Percentiles rank a stretch among this genome's conserved stretches.
Evolutionary conservation across 1,140 invertebrate species (phyloP).

Genomic region (Saccostrea echinata): DNA sequence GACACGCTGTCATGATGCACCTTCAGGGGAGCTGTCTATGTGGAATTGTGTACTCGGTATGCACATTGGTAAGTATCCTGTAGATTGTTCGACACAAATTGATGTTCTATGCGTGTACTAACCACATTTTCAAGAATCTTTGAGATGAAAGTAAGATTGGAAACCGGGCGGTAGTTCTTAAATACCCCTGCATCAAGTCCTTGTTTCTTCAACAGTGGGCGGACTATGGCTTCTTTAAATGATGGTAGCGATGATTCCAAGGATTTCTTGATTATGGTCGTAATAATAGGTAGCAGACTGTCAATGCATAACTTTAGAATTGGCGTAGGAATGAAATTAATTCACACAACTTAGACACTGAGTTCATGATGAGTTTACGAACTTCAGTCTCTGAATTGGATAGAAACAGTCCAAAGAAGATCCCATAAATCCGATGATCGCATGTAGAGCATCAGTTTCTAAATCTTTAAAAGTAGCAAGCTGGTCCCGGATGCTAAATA

Average conservation of each 20-base stretch:
- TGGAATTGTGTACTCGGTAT: constrained; percentile 51
- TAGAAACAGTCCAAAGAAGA: too few relatives aligned
- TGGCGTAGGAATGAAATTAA: too few relatives aligned
- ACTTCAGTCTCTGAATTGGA: neutral
- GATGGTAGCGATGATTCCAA: neutral
- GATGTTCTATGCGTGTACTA: constrained; percentile 36
- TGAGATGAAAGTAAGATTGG: constrained; percentile 55
- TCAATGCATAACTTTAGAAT: constrained; percentile 47
- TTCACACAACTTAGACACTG: constrained; percentile 45
- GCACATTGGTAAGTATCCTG: too few relatives aligned
- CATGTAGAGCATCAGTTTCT: too few relatives aligned
- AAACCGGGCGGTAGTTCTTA: constrained; percentile 46
- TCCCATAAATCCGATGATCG: too few relatives aligned
- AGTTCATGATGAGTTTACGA: constrained; percentile 37
- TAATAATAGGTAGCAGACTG: constrained; percentile 40
- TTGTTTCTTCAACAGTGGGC: constrained; percentile 43
- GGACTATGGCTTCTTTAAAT: constrained; percentile 50
- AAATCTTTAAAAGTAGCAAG: too few relatives aligned
- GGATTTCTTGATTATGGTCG: constrained; percentile 48
- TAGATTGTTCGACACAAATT: constrained; percentile 24
- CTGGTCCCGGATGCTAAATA: neutral
- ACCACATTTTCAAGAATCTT: too few relatives aligned
- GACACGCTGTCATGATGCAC: neutral
- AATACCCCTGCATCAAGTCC: too few relatives aligned
- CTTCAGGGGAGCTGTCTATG: constrained; percentile 50